Conservation (phyloP, 2,888 invertebrate species). For the Drosophila recens region DNA sequence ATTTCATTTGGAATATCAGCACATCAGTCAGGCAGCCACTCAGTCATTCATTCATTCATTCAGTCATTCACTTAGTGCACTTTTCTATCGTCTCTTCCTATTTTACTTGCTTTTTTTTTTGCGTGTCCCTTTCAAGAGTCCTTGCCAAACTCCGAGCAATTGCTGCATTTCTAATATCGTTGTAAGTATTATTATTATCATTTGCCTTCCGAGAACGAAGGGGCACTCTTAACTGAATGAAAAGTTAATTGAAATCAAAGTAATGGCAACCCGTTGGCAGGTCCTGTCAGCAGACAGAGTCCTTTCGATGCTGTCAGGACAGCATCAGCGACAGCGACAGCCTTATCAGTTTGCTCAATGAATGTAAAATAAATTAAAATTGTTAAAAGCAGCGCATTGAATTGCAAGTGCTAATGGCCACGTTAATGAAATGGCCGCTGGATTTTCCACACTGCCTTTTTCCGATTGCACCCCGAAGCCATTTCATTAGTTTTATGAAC, state of each 20-base stretch:
- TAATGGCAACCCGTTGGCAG: slow-evolving; percentile 64
- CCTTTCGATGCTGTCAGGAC: slow-evolving; percentile 8
- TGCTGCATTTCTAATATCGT: slow-evolving; percentile 62
- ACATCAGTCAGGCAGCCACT: slow-evolving; percentile 50
- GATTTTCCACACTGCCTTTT: slow-evolving; percentile 13
- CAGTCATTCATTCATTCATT: slow-evolving; percentile 39
- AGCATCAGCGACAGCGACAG: slow-evolving; percentile 14
- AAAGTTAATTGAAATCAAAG: slow-evolving; percentile 82
- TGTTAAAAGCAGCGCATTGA: slow-evolving; percentile 71
- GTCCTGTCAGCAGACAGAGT: slow-evolving; percentile 18
- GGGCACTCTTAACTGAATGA: slow-evolving; percentile 58
- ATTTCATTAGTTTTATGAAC: slow-evolving; percentile 64
- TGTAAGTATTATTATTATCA: slow-evolving; percentile 75
- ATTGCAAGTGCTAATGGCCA: slow-evolving; percentile 77
- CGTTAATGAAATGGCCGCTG: slow-evolving; percentile 72
- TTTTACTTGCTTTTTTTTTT: slow-evolving; percentile 12
- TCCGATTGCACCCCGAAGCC: slow-evolving; percentile 12
- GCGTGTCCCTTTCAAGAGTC: slow-evolving; percentile 16
- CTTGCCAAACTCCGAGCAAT: slow-evolving; percentile 38
- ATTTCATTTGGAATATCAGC: slow-evolving; percentile 58
- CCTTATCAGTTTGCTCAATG: slow-evolving; percentile 72
- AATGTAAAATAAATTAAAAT: slow-evolving; percentile 77
- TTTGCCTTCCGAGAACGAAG: slow-evolving; percentile 24
- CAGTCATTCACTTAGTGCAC: slow-evolving; percentile 41
- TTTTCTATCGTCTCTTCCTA: slow-evolving; percentile 7